These are phyloP conservation scores for pig (Sus scrofa) DNA, from an alignment of 2,113 vertebrate species.

Conservation along the genomic window T2T-Sscrofa CM000830.6:108132501-108133000, in stretches of 20 bases:
- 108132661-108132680: neutral
- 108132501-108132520: neutral
- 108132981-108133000: neutral
- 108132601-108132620: neutral
- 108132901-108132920: neutral
- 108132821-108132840: neutral
- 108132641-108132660: neutral
- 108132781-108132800: no score
- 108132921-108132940: conserved; percentile 20
- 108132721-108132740: neutral
- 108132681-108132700: neutral
- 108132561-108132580: neutral
- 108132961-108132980: neutral
- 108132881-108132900: neutral
- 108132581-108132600: neutral
- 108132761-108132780: neutral
- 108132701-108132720: neutral
- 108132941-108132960: neutral
- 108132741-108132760: neutral
- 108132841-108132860: neutral
- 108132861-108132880: neutral
- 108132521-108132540: neutral
- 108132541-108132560: neutral
- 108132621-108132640: neutral
- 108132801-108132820: neutral